Evolutionary conservation across 2,888 invertebrate species (phyloP), one percentile per base, ranked within the genome.

Genomic region (Cheiracanthium punctorium): DNA sequence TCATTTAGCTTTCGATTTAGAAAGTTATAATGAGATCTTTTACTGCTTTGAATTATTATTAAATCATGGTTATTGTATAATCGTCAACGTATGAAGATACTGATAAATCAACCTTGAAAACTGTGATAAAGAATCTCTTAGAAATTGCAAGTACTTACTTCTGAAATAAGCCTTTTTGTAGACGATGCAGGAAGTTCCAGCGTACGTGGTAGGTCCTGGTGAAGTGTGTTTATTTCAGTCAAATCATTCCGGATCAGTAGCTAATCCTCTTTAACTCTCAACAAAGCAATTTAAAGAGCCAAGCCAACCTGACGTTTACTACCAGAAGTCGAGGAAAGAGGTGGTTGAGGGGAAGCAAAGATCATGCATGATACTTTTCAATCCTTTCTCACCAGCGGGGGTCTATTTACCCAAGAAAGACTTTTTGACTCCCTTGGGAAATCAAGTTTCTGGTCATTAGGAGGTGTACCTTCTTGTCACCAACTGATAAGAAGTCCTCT

Each of bases 371-470:
- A 69, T 33, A 33, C 32, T n/a, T 17, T 33, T 33, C n/a, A 20
- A 69, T 37, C 33, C 41, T 72, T 84, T 84, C 82, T 73, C 82
- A 82, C 64, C 82, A 67, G 73, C 72, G 28, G 77, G 81, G 67
- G 81, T 10, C 24, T 43, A 29, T 71, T 71, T 43, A 43, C 10
- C 14, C 12, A 52, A 12, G 32, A 20, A 33, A 64, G 52, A 29
- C 37, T 32, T 43, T 37, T 67, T 73, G 73, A 77, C 77, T 69
- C 33, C 65, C 75, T 29, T 75, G 75, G 82, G 67, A 32, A 32
- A 67, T 67, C 67, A 67, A 24, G 29, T 43, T 41, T 29, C 28
- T 29, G 29, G 29, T 71, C 71, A 71, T 71, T 71, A 71, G 43
- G 14, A n/a, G 67, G n/a, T 28, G 41, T 28, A 41, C 71, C 69